Conservation (phyloP, 2,888 invertebrate genomes). For the Diogma glabrata region DNA sequence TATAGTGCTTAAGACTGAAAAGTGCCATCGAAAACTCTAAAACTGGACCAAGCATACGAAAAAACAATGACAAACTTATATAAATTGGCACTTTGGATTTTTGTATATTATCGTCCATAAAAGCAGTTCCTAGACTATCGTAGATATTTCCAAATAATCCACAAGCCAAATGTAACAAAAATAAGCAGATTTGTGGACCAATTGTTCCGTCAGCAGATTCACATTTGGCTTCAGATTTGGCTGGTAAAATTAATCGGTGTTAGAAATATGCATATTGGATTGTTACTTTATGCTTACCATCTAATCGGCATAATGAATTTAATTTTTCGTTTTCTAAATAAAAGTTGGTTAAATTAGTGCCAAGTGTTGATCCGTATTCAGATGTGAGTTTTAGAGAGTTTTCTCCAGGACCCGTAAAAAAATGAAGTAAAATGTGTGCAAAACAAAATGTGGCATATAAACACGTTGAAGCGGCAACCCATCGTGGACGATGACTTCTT, state of each 20-base stretch:
- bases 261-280: not conserved
- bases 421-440: conserved; percentile 46
- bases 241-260: not conserved
- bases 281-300: not conserved
- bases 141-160: not conserved
- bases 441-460: conserved; percentile 45
- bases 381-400: conserved; percentile 43
- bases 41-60: conserved; percentile 48
- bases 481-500: conserved; percentile 48
- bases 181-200: not conserved
- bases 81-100: conserved; percentile 44
- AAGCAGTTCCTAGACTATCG: conserved; percentile 38
- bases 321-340: conserved; percentile 32
- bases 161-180: not conserved
- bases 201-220: not conserved
- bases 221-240: not conserved
- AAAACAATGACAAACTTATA: conserved; percentile 37
- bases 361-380: conserved; percentile 36
- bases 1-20: conserved; percentile 44
- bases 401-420: conserved; percentile 46
- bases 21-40: conserved; percentile 46
- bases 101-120: conserved; percentile 54
- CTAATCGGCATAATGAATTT: conserved; percentile 37
- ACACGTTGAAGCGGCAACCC: conserved; percentile 44
- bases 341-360: conserved; percentile 27